Evolutionary conservation across 2,113 vertebrate species (phyloP).

Genomic region (Takifugu bimaculatus): DNA sequence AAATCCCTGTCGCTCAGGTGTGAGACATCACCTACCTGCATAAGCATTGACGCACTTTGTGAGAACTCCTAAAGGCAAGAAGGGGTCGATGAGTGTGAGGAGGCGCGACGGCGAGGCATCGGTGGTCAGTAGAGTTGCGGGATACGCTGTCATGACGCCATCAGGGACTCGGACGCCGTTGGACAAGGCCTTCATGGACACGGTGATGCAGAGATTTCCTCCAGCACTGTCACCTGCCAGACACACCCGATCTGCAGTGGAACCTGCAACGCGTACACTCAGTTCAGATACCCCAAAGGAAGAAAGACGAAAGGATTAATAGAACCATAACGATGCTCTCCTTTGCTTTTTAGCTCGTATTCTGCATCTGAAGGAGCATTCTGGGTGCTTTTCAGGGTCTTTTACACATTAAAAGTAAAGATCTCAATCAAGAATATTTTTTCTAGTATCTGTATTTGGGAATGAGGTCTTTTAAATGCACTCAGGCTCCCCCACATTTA

Average conservation of each 20-base stretch:
- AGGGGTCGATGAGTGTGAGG: conserved; percentile 85
- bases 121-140: conserved; percentile 80
- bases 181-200: conserved; percentile 82
- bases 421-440: too few species aligned
- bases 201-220: conserved; percentile 86
- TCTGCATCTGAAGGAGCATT: too few species aligned
- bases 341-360: too few species aligned
- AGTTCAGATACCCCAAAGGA: background rate
- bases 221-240: conserved; percentile 88
- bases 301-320: too few species aligned
- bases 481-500: background rate
- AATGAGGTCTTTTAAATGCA: background rate
- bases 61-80: conserved; percentile 85
- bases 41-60: conserved; percentile 86
- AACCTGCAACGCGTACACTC: conserved; percentile 67
- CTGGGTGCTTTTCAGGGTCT: too few species aligned
- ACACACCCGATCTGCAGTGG: conserved; percentile 82
- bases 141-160: conserved; percentile 87
- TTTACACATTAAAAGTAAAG: too few species aligned
- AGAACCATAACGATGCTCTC: too few species aligned
- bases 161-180: conserved; percentile 80
- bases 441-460: background rate
- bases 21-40: conserved; percentile 69
- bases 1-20: too few species aligned
- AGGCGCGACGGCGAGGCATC: conserved; percentile 85